Base-by-base conservation (phyloP, 2,113 vertebrate species). In the Clarias magur region DNA sequence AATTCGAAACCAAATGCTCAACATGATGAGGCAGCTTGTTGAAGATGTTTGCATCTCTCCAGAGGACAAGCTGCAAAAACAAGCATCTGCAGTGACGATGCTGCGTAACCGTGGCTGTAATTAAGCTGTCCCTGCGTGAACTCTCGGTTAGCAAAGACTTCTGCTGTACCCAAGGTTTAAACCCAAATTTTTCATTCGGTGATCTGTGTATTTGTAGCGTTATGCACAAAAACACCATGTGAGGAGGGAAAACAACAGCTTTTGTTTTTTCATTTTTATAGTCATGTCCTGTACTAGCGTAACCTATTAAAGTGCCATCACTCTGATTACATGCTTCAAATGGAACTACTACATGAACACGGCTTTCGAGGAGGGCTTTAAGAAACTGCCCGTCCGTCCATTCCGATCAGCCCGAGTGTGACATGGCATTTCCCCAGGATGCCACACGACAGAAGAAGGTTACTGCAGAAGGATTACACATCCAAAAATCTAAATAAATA, bases 361-460 rank as follows among this genome's bases (percentile, higher is more conserved):
- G 17, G 8, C 34, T 42, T 17, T 72, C 8, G 16, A 21, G 70
- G 3, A 9, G 70, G 19, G 70, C 19, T 72, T 21, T 21, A 42
- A 38, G 70, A 72, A 17, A 21, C 34, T 1, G 70, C 16, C 27
- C n/a, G 5, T 23, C 72, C 21, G 21, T 25, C 72, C 42, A 2
- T 23, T 21, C 21, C 25, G 19, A 82, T 88, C 67, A 89, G 90
- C 83, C 83, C 57, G 80, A 91, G 88, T 90, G 86, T 92, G 92
- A 93, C 88, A 62, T 94, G 93, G 93, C 93, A 93, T 93, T 94
- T 93, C 91, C 87, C 89, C 89, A 89, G 88, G 90, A 92, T 38
- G 63, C 86, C 72, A 67, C 86, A 87, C 48, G 82, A 89, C 67
- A 84, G 87, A 90, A 91, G 88, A 86, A 86, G 89, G 92, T 90